phyloP scores from a whole-genome alignment of 2,113 vertebrate species.

The Eptesicus fuscus region DNA sequence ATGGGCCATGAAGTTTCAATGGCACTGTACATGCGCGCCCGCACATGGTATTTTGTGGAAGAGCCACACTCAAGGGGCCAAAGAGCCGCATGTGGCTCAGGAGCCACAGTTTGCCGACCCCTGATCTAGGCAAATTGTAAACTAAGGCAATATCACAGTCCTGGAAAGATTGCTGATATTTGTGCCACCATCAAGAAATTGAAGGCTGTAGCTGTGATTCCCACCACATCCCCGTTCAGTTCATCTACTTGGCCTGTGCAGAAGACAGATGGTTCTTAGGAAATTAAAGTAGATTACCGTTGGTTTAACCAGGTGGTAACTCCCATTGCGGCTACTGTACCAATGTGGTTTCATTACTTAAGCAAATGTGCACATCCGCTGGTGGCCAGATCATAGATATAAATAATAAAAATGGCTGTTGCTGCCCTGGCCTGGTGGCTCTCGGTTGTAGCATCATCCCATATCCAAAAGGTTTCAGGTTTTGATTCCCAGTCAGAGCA shows the following conservation, averaged over 20 bases:
- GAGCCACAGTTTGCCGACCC: no score
- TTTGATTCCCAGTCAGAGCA: neutral
- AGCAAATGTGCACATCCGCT: neutral
- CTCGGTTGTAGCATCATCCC: neutral
- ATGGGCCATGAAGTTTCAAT: no score
- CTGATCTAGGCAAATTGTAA: neutral
- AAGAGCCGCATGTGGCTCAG: no score
- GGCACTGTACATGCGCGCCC: no score
- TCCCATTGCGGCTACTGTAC: neutral
- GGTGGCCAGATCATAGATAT: neutral
- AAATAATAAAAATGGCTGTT: neutral
- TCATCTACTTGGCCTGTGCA: neutral
- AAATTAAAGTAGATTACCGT: neutral
- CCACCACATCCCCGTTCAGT: neutral
- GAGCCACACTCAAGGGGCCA: no score
- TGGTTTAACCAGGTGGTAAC: neutral
- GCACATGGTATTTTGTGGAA: no score
- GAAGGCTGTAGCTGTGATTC: neutral
- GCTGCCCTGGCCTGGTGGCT: neutral
- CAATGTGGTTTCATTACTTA: neutral
- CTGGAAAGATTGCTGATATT: neutral
- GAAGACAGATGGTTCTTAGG: neutral
- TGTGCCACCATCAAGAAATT: neutral
- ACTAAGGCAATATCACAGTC: neutral
- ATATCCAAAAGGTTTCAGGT: neutral